Percentiles rank a stretch among this genome's conserved stretches.
These are phyloP conservation scores for Chelonus insularis DNA, from an alignment of 1,140 invertebrate genomes.

Conservation along the genomic window DNA sequence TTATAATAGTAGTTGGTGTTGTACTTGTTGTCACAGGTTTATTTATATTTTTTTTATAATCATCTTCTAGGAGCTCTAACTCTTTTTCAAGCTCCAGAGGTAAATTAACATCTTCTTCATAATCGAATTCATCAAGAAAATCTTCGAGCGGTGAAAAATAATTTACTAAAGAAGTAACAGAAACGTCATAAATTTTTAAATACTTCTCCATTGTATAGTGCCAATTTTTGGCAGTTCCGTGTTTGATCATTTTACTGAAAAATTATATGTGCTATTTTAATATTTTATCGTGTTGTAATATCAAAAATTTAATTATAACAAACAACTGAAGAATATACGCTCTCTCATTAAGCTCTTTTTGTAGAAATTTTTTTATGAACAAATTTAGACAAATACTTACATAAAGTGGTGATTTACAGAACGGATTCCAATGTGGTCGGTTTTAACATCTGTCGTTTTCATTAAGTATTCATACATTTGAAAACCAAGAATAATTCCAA, in stretches of 20 bases:
- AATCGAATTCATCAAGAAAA: slow-evolving; percentile 40
- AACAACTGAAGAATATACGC: no score
- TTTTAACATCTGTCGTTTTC: slow-evolving; percentile 44
- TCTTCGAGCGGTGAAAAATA: slow-evolving; percentile 45
- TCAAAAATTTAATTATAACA: no score
- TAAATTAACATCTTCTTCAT: slow-evolving; percentile 28
- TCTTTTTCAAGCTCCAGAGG: slow-evolving; percentile 35
- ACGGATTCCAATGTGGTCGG: slow-evolving; percentile 38
- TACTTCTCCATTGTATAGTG: slow-evolving; percentile 32
- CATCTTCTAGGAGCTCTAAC: slow-evolving; percentile 35
- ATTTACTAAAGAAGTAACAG: slow-evolving; percentile 29
- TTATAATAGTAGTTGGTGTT: slow-evolving; percentile 33
- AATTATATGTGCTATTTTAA: no score
- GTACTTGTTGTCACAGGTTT: slow-evolving; percentile 36
- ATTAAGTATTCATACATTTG: slow-evolving; percentile 54
- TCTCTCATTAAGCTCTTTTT: no score
- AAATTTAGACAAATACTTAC: slow-evolving; percentile 27
- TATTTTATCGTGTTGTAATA: no score
- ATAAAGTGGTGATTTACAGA: slow-evolving; percentile 33
- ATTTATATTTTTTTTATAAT: slow-evolving; percentile 31
- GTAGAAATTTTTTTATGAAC: neutral
- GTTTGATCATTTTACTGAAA: slow-evolving; percentile 43
- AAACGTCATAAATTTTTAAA: slow-evolving; percentile 40
- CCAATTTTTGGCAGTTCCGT: slow-evolving; percentile 40
- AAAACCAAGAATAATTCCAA: slow-evolving; percentile 56